Conservation (phyloP, 2,113 vertebrate species). For the Rhagologus leucostigma region DNA sequence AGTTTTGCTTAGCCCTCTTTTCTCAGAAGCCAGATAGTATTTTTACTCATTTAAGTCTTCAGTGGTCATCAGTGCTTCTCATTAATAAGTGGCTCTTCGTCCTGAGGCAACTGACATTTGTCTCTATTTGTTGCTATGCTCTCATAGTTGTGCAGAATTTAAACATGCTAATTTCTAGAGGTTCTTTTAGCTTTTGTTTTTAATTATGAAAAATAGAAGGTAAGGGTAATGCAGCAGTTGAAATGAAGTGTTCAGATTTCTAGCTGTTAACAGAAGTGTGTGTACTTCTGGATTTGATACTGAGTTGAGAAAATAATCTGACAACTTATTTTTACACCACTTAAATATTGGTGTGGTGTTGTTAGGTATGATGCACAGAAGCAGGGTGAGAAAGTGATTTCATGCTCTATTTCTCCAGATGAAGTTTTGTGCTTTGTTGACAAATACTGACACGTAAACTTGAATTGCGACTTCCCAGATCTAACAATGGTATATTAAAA, state of each 20-base stretch:
- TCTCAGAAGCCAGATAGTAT: neutral
- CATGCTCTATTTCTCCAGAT: conserved; percentile 64
- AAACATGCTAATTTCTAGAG: neutral
- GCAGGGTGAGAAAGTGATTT: conserved; percentile 65
- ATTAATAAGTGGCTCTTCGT: neutral
- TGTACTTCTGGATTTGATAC: conserved; percentile 21
- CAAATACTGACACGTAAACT: conserved; percentile 8
- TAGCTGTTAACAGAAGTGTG: neutral
- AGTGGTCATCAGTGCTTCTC: neutral
- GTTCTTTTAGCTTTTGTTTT: neutral
- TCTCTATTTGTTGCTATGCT: neutral
- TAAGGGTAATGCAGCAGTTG: neutral
- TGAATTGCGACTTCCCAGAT: neutral
- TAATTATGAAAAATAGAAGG: neutral
- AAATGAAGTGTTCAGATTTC: neutral
- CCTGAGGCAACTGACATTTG: neutral
- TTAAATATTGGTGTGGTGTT: conserved; percentile 49
- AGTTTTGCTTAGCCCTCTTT: neutral
- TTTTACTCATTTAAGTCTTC: conserved; percentile 2
- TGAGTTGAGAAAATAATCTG: conserved; percentile 60
- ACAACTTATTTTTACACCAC: conserved; percentile 54
- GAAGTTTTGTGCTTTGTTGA: conserved; percentile 54
- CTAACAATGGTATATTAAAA: conserved; percentile 31
- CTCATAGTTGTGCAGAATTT: neutral
- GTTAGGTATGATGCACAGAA: conserved; percentile 55